phyloP scores from a whole-genome alignment of 2,888 invertebrate genomes.

The Cerceris rybyensis region DNA sequence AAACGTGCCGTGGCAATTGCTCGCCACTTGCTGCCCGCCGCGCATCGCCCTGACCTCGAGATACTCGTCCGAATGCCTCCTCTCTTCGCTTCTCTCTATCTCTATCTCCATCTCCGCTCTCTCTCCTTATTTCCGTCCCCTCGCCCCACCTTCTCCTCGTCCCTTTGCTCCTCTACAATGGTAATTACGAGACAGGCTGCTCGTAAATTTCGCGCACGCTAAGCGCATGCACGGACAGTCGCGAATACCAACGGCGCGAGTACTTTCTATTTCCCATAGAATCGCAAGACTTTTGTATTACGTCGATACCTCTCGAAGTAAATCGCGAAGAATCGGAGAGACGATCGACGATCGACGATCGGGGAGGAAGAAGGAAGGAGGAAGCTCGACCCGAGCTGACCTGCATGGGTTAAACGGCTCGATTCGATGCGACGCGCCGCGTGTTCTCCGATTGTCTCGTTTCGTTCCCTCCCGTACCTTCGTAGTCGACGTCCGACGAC shows the following conservation, averaged over 20 bases:
- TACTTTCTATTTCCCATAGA: conserved; percentile 69
- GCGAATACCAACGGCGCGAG: conserved; percentile 42
- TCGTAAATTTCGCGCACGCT: conserved; percentile 71
- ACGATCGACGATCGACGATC: conserved; percentile 4
- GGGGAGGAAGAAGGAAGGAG: conserved; percentile 7
- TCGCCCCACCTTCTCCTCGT: conserved; percentile 55
- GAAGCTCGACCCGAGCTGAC: conserved; percentile 43
- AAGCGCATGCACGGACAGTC: conserved; percentile 51
- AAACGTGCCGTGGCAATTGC: conserved; percentile 73
- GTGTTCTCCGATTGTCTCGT: conserved; percentile 56
- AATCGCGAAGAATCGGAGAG: conserved; percentile 23
- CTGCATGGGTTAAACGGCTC: conserved; percentile 50
- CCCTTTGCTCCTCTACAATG: conserved; percentile 72
- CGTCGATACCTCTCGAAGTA: conserved; percentile 39
- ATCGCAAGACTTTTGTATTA: conserved; percentile 12
- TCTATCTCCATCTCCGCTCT: too few species aligned
- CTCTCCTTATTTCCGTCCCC: conserved; percentile 29
- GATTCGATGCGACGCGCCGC: conserved; percentile 37
- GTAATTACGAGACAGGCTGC: conserved; percentile 74
- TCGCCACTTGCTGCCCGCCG: conserved; percentile 67
- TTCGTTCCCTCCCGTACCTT: conserved; percentile 42
- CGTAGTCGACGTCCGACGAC: too few species aligned
- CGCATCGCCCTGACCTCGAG: conserved; percentile 48
- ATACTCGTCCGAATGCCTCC: conserved; percentile 20
- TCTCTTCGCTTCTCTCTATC: conserved; percentile 15